Base-by-base conservation (phyloP, 2,888 invertebrate genomes). In the Netelia virgata region DNA sequence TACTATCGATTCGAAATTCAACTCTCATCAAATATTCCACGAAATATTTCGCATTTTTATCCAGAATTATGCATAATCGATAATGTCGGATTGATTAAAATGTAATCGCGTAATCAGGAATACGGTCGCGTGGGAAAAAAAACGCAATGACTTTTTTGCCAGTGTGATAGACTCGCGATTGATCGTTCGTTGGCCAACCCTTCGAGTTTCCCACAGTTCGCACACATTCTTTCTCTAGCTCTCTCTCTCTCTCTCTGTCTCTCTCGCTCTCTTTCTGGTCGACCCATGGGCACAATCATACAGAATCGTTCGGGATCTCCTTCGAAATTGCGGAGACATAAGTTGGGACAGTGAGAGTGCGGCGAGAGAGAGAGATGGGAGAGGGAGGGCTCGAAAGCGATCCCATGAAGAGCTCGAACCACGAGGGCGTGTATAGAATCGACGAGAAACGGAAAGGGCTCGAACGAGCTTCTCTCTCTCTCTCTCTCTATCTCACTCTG, bases 291-390 rank as follows among this genome's bases (percentile, higher is more conserved):
- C 63, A 53, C 41, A 41, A 36, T n/a, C 23, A 43, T 53, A 36
- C 59, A 53, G 66, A 41, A 66, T 36, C 41, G 16, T 53, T 64
- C 18, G 75, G 43, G 63, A 53, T 55, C 36, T 77, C 61, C 47
- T 64, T 72, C 78, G 74, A 78, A 84, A 82, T 82, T 78, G 78
- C 55, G 61, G 10, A 43, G 64, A 75, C 74, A 64, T 76, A 64
- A 57, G 68, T 66, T 10, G 72, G 28, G 28, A 28, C 28, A 28
- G 28, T 5, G 28, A 28, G 57, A 50, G 47, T 18, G 61, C 41
- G 53, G 43, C 0, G 59, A 68, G 59, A 59, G 59, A 59, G 59
- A 57, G 47, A 18, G 50, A 2, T 28, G 28, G 10, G 70, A 76
- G 73, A 8, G 9, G 57, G 16, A 47, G 10, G 14, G 47, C 6